These are phyloP conservation scores for Hippoglossus stenolepis DNA, from an alignment of 2,113 vertebrate genomes.

Conservation along the genomic window DNA sequence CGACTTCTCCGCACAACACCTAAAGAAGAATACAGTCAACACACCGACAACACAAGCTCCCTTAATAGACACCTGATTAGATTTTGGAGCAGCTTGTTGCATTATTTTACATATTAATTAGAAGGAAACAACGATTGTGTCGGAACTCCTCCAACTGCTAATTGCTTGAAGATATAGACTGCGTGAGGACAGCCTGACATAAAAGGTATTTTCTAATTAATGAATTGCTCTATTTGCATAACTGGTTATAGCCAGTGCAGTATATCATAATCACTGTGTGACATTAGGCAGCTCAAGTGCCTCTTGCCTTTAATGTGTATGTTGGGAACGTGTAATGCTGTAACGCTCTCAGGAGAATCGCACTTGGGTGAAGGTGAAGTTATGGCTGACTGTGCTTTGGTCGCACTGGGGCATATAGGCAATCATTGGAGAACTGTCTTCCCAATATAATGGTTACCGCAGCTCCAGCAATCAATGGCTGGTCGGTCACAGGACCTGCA, in stretches of 20 bases:
- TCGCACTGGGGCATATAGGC: neutral
- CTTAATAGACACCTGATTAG: conserved; percentile 36
- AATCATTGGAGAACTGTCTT: neutral
- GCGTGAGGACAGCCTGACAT: conserved; percentile 9
- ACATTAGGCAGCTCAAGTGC: conserved; percentile 35
- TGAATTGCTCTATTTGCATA: conserved; percentile 37
- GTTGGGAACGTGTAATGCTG: conserved; percentile 15
- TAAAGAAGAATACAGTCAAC: neutral
- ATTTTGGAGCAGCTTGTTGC: conserved; percentile 13
- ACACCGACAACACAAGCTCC: neutral
- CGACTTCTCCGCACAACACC: neutral
- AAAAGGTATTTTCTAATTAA: conserved; percentile 16
- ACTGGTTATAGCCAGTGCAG: conserved; percentile 9
- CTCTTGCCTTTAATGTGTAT: conserved; percentile 16
- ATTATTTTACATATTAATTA: conserved; percentile 41
- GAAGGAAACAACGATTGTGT: neutral
- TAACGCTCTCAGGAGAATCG: conserved; percentile 21
- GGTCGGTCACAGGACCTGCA: too few relatives aligned
- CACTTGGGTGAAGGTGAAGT: conserved; percentile 27
- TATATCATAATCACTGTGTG: conserved; percentile 33
- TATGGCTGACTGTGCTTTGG: neutral
- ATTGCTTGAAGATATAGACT: conserved; percentile 31
- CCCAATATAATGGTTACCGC: neutral
- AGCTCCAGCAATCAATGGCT: too few relatives aligned
- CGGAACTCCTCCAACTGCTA: conserved; percentile 13